Percentiles rank a stretch among this genome's conserved stretches.
These are phyloP conservation scores for Plebejus anna DNA, from an alignment of 2,888 invertebrate genomes.

Conservation along the genomic window DNA sequence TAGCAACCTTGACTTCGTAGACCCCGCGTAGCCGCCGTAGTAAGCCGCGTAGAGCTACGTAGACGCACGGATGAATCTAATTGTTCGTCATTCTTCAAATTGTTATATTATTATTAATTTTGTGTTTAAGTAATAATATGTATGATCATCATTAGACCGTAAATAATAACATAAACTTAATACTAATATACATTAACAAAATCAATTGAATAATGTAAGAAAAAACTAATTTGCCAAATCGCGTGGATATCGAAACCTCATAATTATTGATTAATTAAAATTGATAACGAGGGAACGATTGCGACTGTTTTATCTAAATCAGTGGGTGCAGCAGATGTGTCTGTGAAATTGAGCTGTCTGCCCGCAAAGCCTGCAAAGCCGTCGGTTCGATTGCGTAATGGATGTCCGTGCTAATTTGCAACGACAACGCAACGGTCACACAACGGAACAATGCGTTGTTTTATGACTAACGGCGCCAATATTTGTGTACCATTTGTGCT, in stretches of 20 bases:
- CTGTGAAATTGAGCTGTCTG: conserved; percentile 42
- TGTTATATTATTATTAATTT: neutral
- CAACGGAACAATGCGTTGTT: conserved; percentile 24
- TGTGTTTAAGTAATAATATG: neutral
- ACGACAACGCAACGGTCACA: conserved; percentile 30
- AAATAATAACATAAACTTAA: too few relatives aligned
- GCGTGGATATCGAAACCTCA: neutral
- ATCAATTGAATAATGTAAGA: neutral
- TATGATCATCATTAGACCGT: neutral
- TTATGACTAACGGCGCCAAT: conserved; percentile 16
- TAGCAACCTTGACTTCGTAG: neutral
- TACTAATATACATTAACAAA: neutral
- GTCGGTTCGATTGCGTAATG: conserved; percentile 47
- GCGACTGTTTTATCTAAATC: conserved; percentile 22
- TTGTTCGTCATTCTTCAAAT: neutral
- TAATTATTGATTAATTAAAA: conserved; percentile 1
- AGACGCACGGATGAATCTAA: neutral
- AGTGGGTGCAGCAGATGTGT: conserved; percentile 34
- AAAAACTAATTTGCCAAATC: neutral
- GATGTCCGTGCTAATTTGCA: conserved; percentile 49
- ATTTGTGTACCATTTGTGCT: neutral
- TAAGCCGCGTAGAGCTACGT: neutral
- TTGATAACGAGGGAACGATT: conserved; percentile 16
- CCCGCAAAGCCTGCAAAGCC: conserved; percentile 40
- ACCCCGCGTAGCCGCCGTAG: neutral